Evolutionary conservation across 1,140 invertebrate species (phyloP).

Genomic region (Trypoxylus dichotomus): DNA sequence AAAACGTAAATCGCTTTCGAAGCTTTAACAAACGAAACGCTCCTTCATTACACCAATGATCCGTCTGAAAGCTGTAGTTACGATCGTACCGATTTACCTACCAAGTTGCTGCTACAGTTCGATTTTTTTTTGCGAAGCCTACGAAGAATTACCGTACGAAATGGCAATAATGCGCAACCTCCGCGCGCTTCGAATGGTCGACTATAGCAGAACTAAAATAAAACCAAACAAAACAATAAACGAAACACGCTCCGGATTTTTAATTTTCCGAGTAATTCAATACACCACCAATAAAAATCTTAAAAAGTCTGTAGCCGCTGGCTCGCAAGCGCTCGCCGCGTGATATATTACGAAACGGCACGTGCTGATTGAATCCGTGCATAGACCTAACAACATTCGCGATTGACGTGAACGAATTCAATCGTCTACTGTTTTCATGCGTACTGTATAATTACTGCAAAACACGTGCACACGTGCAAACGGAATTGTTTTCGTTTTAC

Average conservation of each 20-base stretch:
- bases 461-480: conserved; percentile 22
- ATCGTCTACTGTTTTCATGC: conserved; percentile 23
- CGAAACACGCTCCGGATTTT: background rate
- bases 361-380: conserved; percentile 22
- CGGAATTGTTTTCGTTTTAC: conserved; percentile 15
- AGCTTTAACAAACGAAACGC: too few relatives aligned
- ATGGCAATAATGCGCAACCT: background rate
- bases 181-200: background rate
- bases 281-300: conserved; percentile 11
- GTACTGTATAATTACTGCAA: conserved; percentile 10
- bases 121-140: background rate
- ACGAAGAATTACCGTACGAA: background rate
- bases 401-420: background rate
- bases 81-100: conserved; percentile 4
- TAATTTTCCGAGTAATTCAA: conserved; percentile 25
- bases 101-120: background rate
- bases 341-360: background rate
- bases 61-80: too few relatives aligned
- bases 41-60: too few relatives aligned
- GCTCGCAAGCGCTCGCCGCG: background rate
- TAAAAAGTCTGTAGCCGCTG: background rate
- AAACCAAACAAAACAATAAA: background rate
- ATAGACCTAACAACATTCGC: conserved; percentile 25
- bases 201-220: background rate
- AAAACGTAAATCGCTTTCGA: too few relatives aligned